phyloP scores from a whole-genome alignment of 2,888 invertebrate genomes.

The Zygaena filipendulae region DNA sequence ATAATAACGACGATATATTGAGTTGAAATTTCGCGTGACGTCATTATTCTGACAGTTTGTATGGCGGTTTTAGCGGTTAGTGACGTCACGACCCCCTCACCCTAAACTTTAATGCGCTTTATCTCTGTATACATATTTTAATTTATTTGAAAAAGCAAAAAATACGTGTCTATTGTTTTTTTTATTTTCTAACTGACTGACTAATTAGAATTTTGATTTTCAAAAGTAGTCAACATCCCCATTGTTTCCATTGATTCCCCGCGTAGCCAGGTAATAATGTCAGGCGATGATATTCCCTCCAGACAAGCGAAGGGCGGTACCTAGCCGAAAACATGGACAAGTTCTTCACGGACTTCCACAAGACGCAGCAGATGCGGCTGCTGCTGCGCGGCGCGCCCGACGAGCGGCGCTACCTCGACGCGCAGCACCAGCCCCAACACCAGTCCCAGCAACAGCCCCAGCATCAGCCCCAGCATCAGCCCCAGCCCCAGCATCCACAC shows the following conservation, averaged over 20 bases:
- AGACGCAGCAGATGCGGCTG: constrained; percentile 64
- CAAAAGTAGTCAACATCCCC: too few relatives aligned
- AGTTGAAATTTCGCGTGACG: too few relatives aligned
- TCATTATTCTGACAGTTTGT: too few relatives aligned
- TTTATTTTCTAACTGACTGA: not conserved
- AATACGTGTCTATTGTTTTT: not conserved
- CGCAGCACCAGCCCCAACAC: constrained; percentile 15
- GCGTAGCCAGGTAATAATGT: too few relatives aligned
- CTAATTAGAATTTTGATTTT: too few relatives aligned
- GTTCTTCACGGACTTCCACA: constrained; percentile 78
- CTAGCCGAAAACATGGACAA: constrained; percentile 71
- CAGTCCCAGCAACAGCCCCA: too few relatives aligned
- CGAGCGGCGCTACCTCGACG: constrained; percentile 28
- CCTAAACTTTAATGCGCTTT: too few relatives aligned
- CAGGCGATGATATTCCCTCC: constrained; percentile 11
- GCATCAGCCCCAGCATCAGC: too few relatives aligned
- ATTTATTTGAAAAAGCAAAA: not conserved
- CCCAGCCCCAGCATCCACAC: constrained; percentile 19
- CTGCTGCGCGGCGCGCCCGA: constrained; percentile 30
- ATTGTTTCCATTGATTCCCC: not conserved
- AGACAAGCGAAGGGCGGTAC: constrained; percentile 57
- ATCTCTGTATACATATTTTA: too few relatives aligned
- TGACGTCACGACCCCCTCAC: too few relatives aligned
- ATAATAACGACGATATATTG: too few relatives aligned
- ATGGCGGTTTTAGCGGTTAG: too few relatives aligned